These are phyloP conservation scores for Dinocampus coccinellae DNA, from an alignment of 2,888 invertebrate genomes.

Conservation along the genomic window DNA sequence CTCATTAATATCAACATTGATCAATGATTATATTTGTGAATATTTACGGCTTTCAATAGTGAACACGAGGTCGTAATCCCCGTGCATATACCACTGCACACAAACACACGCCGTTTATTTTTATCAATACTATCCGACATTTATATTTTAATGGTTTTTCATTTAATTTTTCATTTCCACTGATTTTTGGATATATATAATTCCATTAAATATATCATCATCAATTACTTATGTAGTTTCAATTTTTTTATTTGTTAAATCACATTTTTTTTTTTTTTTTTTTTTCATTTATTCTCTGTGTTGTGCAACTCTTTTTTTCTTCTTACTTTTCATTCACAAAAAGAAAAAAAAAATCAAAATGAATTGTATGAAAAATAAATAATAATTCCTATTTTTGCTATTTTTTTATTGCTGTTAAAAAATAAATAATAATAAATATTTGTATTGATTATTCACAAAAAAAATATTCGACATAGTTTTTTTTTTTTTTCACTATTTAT, in stretches of 20 bases:
- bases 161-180: no score
- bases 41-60: neutral
- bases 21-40: neutral
- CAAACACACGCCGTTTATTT: neutral
- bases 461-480: neutral
- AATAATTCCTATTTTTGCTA: neutral
- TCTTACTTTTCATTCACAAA: no score
- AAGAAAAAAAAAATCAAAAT: no score
- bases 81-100: slow-evolving; percentile 2
- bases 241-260: no score
- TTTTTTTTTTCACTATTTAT: neutral
- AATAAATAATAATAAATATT: neutral
- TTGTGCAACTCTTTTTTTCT: no score
- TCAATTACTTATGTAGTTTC: no score
- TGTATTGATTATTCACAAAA: neutral
- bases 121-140: neutral
- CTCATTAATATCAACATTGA: neutral
- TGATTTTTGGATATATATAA: no score
- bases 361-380: neutral
- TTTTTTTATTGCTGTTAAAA: neutral
- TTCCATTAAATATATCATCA: no score
- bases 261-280: no score
- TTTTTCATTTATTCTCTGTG: no score
- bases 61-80: slow-evolving; percentile 18
- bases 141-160: no score